A percentile compares a stretch with the other conserved stretches of the same genome.
Evolutionary conservation across 2,797 vertebrate genomes (phyloP).

Genomic region (Huso huso): DNA sequence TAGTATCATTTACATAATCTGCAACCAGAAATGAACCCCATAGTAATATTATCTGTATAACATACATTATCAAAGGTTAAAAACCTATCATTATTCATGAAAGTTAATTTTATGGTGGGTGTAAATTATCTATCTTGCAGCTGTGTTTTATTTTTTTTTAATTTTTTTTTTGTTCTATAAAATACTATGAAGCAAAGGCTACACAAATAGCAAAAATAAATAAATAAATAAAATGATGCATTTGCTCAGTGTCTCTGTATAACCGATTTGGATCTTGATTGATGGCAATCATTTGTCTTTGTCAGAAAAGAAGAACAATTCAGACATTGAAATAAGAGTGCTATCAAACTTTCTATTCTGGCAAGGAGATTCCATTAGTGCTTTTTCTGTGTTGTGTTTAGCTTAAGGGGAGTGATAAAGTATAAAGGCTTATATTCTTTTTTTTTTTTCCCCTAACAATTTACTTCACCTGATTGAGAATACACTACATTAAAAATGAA

Average conservation of each 20-base stretch:
- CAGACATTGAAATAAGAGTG: slow-evolving; percentile 71
- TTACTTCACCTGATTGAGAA: neutral
- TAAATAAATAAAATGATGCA: slow-evolving; percentile 64
- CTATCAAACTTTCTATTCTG: slow-evolving; percentile 80
- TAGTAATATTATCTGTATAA: slow-evolving; percentile 63
- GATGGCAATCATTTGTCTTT: slow-evolving; percentile 83
- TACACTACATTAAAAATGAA: neutral
- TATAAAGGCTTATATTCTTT: slow-evolving; percentile 17
- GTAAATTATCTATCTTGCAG: slow-evolving; percentile 69
- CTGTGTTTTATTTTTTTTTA: slow-evolving; percentile 49
- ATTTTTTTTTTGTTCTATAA: slow-evolving; percentile 58
- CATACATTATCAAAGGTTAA: slow-evolving; percentile 68
- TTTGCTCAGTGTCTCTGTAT: slow-evolving; percentile 55
- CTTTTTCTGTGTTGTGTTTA: slow-evolving; percentile 58
- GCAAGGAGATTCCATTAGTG: slow-evolving; percentile 72
- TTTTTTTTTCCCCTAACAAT: slow-evolving; percentile 5
- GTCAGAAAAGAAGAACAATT: slow-evolving; percentile 74
- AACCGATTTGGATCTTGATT: slow-evolving; percentile 79
- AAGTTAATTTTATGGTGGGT: slow-evolving; percentile 75
- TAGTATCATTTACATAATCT: slow-evolving; percentile 85
- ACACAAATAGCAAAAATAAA: slow-evolving; percentile 62
- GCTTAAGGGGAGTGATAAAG: slow-evolving; percentile 66
- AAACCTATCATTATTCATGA: slow-evolving; percentile 75
- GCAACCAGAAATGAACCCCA: slow-evolving; percentile 64
- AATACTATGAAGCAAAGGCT: slow-evolving; percentile 71